phyloP scores from a whole-genome alignment of 2,888 invertebrate species.

The Marronus borbonicus region DNA sequence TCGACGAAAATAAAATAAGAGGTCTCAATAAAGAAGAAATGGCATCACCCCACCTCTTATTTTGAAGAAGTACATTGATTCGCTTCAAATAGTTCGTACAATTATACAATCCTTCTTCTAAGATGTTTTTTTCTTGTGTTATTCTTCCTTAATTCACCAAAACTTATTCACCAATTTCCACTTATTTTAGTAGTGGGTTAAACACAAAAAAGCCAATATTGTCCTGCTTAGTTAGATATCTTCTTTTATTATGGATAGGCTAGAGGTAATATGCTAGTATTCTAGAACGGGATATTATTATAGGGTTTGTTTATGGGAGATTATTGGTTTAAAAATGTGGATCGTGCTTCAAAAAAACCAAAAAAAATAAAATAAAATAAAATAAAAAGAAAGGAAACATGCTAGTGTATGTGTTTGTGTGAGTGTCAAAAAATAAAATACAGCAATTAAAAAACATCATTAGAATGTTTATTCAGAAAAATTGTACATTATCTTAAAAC shows the following conservation, averaged over 20 bases:
- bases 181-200: conserved; percentile 35
- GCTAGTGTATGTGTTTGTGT: conserved; percentile 57
- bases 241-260: not conserved
- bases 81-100: too few relatives aligned
- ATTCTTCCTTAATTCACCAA: not conserved
- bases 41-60: too few relatives aligned
- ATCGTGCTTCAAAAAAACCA: conserved; percentile 50
- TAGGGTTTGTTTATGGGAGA: conserved; percentile 19
- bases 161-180: not conserved
- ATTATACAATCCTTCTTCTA: too few relatives aligned
- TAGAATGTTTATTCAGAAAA: conserved; percentile 69
- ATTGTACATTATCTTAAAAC: conserved; percentile 66
- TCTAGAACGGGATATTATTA: conserved; percentile 14
- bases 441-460: conserved; percentile 68
- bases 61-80: too few relatives aligned
- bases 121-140: not conserved
- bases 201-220: conserved; percentile 39
- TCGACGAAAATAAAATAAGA: too few relatives aligned
- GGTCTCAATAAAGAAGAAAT: too few relatives aligned
- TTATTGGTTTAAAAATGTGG: conserved; percentile 40
- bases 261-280: not conserved
- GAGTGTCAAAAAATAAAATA: conserved; percentile 64
- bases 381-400: conserved; percentile 58
- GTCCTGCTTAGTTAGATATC: conserved; percentile 6
- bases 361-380: conserved; percentile 26